phyloP scores from a whole-genome alignment of 2,113 vertebrate species.

The Bettongia penicillata region DNA sequence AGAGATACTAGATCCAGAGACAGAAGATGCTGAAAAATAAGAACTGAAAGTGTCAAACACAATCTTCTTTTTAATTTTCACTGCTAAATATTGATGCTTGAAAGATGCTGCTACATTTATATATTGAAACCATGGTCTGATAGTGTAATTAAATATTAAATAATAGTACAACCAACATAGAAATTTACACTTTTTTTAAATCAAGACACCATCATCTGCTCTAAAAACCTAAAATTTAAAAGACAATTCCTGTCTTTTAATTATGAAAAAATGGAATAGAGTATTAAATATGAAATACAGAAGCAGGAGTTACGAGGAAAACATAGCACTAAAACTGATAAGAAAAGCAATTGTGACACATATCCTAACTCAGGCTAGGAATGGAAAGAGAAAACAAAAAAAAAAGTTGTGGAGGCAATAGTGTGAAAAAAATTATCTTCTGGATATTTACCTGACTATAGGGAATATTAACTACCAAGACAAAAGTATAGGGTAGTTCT shows the following conservation, averaged over 20 bases:
- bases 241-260: neutral
- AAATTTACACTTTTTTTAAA: constrained; percentile 23
- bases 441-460: neutral
- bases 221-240: constrained; percentile 49
- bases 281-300: constrained; percentile 40
- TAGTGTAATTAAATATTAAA: neutral
- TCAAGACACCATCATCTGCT: neutral
- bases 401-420: neutral
- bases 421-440: neutral
- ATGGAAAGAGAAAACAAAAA: neutral
- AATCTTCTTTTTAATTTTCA: constrained; percentile 64
- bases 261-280: constrained; percentile 18
- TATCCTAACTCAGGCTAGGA: neutral
- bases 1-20: constrained; percentile 28
- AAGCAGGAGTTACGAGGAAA: constrained; percentile 37
- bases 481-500: neutral
- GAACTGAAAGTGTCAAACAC: constrained; percentile 32
- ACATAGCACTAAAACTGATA: constrained; percentile 45
- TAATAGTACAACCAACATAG: constrained; percentile 29
- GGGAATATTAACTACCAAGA: neutral
- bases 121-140: neutral
- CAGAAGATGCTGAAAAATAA: constrained; percentile 9
- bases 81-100: constrained; percentile 50
- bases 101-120: constrained; percentile 24
- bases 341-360: constrained; percentile 13